Evolutionary conservation across 2,113 vertebrate species (phyloP), one percentile per base, ranked within the genome.

Genomic region (Rafetus swinhoei): DNA sequence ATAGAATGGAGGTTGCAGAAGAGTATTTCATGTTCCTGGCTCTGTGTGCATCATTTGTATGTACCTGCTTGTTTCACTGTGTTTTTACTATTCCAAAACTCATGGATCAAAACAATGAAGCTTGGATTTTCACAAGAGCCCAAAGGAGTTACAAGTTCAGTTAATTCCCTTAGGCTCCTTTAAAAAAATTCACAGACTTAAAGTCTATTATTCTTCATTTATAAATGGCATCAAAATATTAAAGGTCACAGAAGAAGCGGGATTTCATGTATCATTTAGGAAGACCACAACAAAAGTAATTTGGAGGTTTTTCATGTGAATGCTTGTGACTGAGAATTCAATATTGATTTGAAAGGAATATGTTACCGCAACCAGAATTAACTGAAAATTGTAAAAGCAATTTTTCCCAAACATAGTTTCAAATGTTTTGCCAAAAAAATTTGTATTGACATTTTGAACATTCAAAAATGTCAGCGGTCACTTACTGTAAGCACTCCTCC

Each of bases 191-290:
- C 56, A 52, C 2, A 90, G 72, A 82, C 65, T 69, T 69, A 69
- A 69, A 19, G 32, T 69, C 32, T 76, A 93, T 69, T 69, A n/a
- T 97, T 96, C 91, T 96, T 97, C 95, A 88, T 85, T 94, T 96
- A 91, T 94, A 95, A 93, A 82, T 95, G 93, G 79, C 91, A 95
- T 95, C 95, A 96, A 79, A 95, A 45, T 86, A 95, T 93, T 83
- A 94, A 95, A 97, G 93, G 95, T 94, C 92, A 93, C 9, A 76
- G n/a, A 60, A 5, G 87, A 86, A 96, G 83, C 53, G 50, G 24
- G 88, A 93, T 92, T 88, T 82, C 15, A 0, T 39, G 79, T 86
- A 90, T 89, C 93, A 81, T 39, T 55, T 8, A 24, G 5, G 84
- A 91, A 80, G 88, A 94, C 81, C 0, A 0, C 55, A 19, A 81